Conservation (phyloP, 2,113 vertebrate species). For the Xenotilapia longispinis region DNA sequence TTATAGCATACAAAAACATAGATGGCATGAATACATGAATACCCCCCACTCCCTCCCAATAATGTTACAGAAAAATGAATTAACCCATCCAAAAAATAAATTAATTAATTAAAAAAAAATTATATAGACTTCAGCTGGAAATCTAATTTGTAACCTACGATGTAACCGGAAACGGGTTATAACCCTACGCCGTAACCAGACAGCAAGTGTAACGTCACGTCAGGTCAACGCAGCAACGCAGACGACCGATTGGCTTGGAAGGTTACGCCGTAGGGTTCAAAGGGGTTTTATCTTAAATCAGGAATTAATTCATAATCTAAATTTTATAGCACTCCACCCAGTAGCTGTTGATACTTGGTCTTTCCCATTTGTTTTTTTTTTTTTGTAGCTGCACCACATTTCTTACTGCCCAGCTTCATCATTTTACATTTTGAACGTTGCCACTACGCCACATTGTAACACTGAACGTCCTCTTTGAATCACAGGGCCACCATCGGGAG, state of each 20-base stretch:
- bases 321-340: background rate
- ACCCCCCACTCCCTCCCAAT: background rate
- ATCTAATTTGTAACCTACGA: background rate
- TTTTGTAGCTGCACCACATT: background rate
- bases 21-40: background rate
- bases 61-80: background rate
- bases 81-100: background rate
- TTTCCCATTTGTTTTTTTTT: accelerated
- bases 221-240: background rate
- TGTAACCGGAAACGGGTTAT: background rate
- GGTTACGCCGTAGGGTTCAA: accelerated
- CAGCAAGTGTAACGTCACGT: background rate
- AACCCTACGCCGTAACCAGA: background rate
- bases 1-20: background rate
- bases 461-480: background rate
- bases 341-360: background rate
- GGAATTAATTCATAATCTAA: background rate
- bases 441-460: background rate
- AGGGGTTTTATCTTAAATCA: background rate
- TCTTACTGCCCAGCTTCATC: too few species aligned
- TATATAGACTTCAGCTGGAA: background rate
- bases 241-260: background rate
- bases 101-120: accelerated
- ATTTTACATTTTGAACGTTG: background rate
- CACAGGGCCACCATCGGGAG: constrained; percentile 90